phyloP scores from a whole-genome alignment of 2,888 invertebrate species.

The Branchipolynoe longqiensis region DNA sequence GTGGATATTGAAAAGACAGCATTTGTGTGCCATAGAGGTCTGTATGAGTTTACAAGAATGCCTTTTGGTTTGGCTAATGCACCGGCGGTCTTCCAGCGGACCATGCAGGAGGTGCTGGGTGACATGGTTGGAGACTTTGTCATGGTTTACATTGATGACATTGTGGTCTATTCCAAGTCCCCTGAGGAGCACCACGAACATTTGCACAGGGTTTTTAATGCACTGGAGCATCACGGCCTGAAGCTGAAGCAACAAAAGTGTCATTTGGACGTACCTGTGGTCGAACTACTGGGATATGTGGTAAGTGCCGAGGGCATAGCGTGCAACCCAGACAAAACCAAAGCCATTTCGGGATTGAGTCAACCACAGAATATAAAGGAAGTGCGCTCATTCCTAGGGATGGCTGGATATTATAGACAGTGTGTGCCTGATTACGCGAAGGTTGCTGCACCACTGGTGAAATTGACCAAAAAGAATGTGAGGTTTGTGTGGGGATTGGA shows the following conservation, averaged over 20 bases:
- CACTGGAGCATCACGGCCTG: background rate
- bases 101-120: slow-evolving; percentile 59
- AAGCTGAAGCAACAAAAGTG: background rate
- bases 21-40: slow-evolving; percentile 58
- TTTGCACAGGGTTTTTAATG: background rate
- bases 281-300: slow-evolving; percentile 17
- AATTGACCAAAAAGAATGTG: background rate
- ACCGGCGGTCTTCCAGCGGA: slow-evolving; percentile 60
- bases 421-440: background rate
- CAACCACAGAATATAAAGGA: slow-evolving; percentile 7
- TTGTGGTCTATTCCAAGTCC: slow-evolving; percentile 58
- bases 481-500: background rate
- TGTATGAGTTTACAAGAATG: slow-evolving; percentile 62
- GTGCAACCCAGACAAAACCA: slow-evolving; percentile 10
- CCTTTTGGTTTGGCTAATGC: slow-evolving; percentile 65
- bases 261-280: background rate
- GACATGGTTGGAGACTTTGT: slow-evolving; percentile 32
- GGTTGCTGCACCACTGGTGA: background rate
- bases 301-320: background rate
- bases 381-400: background rate
- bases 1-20: slow-evolving; percentile 61
- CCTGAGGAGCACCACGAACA: slow-evolving; percentile 7
- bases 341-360: background rate
- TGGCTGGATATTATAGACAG: background rate
- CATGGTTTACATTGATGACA: slow-evolving; percentile 64